A percentile compares a stretch with the other conserved stretches of the same genome.
phyloP scores from a whole-genome alignment of 2,797 vertebrate species.

The Threskiornis aethiopicus region DNA sequence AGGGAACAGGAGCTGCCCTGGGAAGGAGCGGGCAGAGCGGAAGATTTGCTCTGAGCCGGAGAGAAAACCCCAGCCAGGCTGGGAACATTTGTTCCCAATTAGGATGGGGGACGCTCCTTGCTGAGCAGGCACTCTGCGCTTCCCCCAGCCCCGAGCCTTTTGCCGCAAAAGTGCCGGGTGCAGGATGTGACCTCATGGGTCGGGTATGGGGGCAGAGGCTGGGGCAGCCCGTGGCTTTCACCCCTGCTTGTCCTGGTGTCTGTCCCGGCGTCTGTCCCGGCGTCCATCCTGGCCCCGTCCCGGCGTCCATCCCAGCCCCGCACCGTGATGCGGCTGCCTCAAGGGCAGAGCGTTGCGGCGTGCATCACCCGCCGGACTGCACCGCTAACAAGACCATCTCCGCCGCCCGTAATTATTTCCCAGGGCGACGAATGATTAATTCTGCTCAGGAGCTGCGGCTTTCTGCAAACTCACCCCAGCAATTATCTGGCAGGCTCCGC shows the following conservation, averaged over 20 bases:
- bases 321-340: accelerated
- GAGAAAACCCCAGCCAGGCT: not conserved
- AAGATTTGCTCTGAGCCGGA: accelerated
- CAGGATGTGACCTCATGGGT: not conserved
- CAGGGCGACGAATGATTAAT: conserved; percentile 7
- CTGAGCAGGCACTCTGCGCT: not conserved
- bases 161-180: not conserved
- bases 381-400: accelerated
- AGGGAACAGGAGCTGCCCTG: not conserved
- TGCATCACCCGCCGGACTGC: not conserved
- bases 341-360: not conserved
- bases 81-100: conserved; percentile 13
- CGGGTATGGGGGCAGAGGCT: not conserved
- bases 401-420: not conserved
- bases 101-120: not conserved
- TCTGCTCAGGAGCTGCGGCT: conserved; percentile 28
- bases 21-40: not conserved
- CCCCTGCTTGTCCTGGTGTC: accelerated
- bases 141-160: not conserved
- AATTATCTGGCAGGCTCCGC: not conserved
- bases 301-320: accelerated
- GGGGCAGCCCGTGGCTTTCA: not conserved
- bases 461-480: conserved; percentile 41
- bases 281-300: not conserved
- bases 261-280: accelerated